Conservation (phyloP, 2,113 vertebrate species). For the human region DNA sequence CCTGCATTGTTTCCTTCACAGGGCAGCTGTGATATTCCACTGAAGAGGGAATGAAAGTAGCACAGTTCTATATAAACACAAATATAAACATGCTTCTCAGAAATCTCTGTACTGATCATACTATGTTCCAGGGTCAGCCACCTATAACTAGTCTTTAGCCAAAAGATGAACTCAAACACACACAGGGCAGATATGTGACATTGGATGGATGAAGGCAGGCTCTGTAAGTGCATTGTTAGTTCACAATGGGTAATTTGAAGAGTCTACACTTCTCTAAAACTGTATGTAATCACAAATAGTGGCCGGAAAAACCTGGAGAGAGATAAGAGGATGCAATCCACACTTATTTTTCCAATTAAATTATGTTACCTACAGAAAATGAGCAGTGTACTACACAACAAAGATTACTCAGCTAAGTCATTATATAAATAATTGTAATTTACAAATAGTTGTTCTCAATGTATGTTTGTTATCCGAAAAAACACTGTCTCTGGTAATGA, state of each 20-base stretch:
- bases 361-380: neutral
- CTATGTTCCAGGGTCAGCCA: accelerated
- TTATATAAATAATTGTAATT: neutral
- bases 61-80: too few species aligned
- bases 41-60: accelerated
- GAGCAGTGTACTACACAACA: neutral
- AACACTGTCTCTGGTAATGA: neutral
- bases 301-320: neutral
- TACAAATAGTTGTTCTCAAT: neutral
- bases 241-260: neutral
- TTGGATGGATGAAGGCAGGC: accelerated
- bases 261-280: neutral
- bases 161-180: accelerated
- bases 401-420: neutral
- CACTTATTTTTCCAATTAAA: neutral
- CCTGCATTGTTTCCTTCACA: too few species aligned
- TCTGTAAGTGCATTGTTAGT: accelerated
- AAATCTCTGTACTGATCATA: accelerated
- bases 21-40: neutral
- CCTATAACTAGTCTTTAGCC: accelerated
- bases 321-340: neutral
- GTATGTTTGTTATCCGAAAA: neutral
- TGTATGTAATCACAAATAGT: neutral
- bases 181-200: accelerated
- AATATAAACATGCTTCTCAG: accelerated